Evolutionary conservation across 64 coral and sea anemone genomes (phyloP), one percentile per base, ranked within the genome.

Genomic region (Montipora foliosa): DNA sequence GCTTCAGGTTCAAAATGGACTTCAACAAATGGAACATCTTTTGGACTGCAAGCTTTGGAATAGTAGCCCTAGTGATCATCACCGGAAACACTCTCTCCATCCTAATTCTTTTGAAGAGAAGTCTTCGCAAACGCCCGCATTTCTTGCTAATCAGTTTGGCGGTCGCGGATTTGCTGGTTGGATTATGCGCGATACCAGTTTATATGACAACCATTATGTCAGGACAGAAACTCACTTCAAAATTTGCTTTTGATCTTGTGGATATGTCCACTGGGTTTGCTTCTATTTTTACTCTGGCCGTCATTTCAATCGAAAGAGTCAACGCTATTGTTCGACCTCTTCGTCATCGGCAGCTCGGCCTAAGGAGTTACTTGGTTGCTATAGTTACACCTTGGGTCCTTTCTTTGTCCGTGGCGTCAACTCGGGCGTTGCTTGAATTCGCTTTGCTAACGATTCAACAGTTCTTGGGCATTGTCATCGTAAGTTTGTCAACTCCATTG

Each of bases 221-320:
- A 15, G 48, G 47, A 60, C 5, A 15, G 4, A 75, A 3, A 8
- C 19, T 74, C 10, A 22, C 53, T 16, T 53, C 69, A 57, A 12
- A 48, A 45, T 79, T 74, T 60, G 57, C 11, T 59, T 84, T 49
- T 21, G 90, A 81, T 21, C 66, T 69, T 4, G 79, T 64, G 16
- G 79, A 91, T 19, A 82, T 91, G 55, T 46, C 60, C 24, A 75
- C 90, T 13, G 78, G 78, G 4, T 81, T 91, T 50, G 16, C 79
- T 0, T 91, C 90, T 6, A 49, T 84, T 15, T 91, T 91, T 19
- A 81, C 79, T 11, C 60, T 91, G 52, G 67, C 21, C 73, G 16
- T 74, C 8, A 91, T 91, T 60, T 91, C 90, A 17, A 49, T 91
- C 15, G 90, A 91, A 75, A 91, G 90, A 74, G 67, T 91, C 6